phyloP scores from a whole-genome alignment of 2,113 vertebrate species.

The Athene cunicularia region DNA sequence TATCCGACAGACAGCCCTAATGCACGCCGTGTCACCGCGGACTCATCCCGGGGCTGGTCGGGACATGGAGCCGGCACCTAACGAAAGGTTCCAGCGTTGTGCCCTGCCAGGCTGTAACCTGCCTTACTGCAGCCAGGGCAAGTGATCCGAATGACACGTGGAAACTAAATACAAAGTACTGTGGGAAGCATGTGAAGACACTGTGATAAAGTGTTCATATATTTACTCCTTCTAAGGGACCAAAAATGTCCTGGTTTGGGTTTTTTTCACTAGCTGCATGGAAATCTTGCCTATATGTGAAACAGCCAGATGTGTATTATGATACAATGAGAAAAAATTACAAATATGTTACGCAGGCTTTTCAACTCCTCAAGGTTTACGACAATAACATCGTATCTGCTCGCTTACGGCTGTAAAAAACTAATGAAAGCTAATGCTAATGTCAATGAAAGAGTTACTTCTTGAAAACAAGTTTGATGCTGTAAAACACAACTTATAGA shows the following conservation, averaged over 20 bases:
- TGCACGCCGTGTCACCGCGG: background rate
- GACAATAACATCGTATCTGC: background rate
- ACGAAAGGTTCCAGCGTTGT: fast-evolving
- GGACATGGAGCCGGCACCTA: background rate
- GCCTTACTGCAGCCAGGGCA: background rate
- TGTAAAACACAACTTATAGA: background rate
- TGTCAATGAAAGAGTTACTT: background rate
- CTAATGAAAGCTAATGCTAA: background rate
- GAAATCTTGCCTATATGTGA: background rate
- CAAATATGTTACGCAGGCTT: background rate
- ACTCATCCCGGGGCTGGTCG: fast-evolving
- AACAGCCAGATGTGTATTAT: background rate
- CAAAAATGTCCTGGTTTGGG: background rate
- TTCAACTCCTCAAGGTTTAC: background rate
- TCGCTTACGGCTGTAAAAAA: background rate
- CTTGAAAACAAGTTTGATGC: background rate
- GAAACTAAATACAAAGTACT: background rate
- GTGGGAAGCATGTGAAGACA: fast-evolving
- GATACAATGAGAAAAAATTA: background rate
- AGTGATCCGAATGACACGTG: fast-evolving
- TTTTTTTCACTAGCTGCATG: background rate
- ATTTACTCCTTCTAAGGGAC: background rate
- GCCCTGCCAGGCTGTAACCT: background rate
- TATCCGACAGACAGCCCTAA: background rate
- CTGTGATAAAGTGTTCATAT: background rate